These are phyloP conservation scores for Chironomus tepperi DNA, from an alignment of 1,140 invertebrate species.

Conservation along the genomic window DNA sequence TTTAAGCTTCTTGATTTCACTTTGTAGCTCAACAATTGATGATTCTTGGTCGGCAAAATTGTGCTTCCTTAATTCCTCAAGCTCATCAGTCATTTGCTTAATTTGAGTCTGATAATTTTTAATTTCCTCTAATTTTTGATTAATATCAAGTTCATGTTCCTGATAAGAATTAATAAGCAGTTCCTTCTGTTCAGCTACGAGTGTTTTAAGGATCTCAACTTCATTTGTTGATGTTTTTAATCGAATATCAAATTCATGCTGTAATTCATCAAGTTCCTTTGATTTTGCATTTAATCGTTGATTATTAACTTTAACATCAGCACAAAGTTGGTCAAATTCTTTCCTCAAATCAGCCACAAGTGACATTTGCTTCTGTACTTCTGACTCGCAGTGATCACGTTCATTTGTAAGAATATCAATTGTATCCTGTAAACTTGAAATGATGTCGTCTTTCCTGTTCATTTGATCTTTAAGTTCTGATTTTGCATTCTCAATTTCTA, in stretches of 20 bases:
- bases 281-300: constrained; percentile 27
- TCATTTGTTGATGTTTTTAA: constrained; percentile 27
- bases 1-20: constrained; percentile 41
- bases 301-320: constrained; percentile 9
- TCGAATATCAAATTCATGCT: constrained; percentile 27
- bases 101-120: constrained; percentile 37
- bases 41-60: constrained; percentile 28
- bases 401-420: background rate
- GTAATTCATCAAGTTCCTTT: constrained; percentile 32
- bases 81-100: constrained; percentile 29
- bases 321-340: constrained; percentile 21
- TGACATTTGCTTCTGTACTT: background rate
- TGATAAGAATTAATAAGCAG: constrained; percentile 36
- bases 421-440: constrained; percentile 28
- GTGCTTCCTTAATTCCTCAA: constrained; percentile 29
- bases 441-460: background rate
- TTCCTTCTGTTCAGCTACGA: constrained; percentile 37
- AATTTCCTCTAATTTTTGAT: constrained; percentile 46
- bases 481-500: constrained; percentile 34
- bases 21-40: constrained; percentile 39
- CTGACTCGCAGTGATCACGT: background rate
- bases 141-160: constrained; percentile 35
- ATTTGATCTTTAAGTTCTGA: constrained; percentile 29
- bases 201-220: constrained; percentile 33
- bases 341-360: background rate